These are phyloP conservation scores for Ashinkailepas kermadecensis DNA, from an alignment of 2,888 invertebrate genomes.

Conservation along the genomic window DNA sequence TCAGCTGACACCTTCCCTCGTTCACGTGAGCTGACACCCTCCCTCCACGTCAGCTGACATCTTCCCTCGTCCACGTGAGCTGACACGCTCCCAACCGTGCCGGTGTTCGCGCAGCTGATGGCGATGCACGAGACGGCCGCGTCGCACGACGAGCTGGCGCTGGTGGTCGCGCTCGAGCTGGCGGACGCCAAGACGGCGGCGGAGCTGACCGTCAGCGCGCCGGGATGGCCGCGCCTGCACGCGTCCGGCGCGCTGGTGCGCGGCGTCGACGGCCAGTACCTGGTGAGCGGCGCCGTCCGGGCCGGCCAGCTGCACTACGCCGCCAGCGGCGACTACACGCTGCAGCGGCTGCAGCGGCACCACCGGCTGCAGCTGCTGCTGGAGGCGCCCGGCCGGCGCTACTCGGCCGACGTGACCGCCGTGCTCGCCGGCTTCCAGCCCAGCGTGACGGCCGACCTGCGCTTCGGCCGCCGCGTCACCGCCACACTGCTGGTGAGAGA, in stretches of 20 bases:
- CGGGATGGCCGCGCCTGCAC: neutral
- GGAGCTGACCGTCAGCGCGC: slow-evolving; percentile 4
- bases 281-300: neutral
- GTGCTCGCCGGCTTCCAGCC: no score
- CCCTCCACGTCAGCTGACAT: no score
- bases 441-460: neutral
- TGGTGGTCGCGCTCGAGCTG: neutral
- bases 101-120: neutral
- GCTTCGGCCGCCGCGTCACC: slow-evolving; percentile 2
- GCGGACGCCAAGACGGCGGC: neutral
- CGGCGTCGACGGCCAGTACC: neutral
- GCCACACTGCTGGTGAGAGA: neutral
- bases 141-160: neutral
- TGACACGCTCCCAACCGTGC: no score
- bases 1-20: no score
- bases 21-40: no score
- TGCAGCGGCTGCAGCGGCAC: neutral
- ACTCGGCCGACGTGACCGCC: neutral
- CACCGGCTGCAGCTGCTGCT: neutral
- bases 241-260: neutral
- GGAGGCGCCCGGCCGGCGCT: neutral
- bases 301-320: neutral
- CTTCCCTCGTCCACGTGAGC: no score
- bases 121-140: neutral
- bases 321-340: neutral